Base-by-base conservation (phyloP, 2,113 vertebrate species). In the Campylorhamphus procurvoides region DNA sequence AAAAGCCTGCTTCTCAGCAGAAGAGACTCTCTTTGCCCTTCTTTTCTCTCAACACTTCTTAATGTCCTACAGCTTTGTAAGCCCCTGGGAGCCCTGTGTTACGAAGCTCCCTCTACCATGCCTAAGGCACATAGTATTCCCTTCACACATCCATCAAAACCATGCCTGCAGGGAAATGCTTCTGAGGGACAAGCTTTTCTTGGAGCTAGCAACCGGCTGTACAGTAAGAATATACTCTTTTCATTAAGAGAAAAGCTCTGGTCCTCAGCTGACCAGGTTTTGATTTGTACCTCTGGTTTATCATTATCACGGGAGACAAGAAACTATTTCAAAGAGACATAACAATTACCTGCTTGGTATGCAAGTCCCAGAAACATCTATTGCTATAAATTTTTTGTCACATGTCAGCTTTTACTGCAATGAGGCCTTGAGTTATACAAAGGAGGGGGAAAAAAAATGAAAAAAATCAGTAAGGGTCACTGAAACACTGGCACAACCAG, bases 81-180 rank as follows among this genome's bases (percentile, higher is more conserved):
- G 14, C 82, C 59, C 63, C 17, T 9, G 67, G 71, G 79, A 90
- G 35, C 52, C 50, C 59, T 18, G 67, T 59, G 59, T 50, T 87
- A 63, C 75, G 47, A 31, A 50, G 55, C 75, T 88, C 67, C 74
- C 47, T 81, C 87, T n/a, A 24, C 79, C 79, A 72, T 28, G 44
- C 72, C 76, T 40, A 52, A 49, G 85, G 90, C 68, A 81, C 72
- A 64, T 3, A 23, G 55, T 68, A 84, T 68, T 81, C 87, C 78
- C 90, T 79, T 52, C 79, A 44, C 28, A 50, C 59, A 79, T 13
- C 62, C 85, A 89, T 88, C 93, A 93, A 90, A 94, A 77, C 64
- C 33, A 29, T 24, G 58, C 68, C 96, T 90, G 85, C 73, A 92
- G 92, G 93, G 69, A 96, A 84, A 66, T 39, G 76, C 47, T 96